Percentiles rank a stretch among this genome's conserved stretches.
These are phyloP conservation scores for Alectura lathami DNA, from an alignment of 2,113 vertebrate species.

Conservation along the genomic window DNA sequence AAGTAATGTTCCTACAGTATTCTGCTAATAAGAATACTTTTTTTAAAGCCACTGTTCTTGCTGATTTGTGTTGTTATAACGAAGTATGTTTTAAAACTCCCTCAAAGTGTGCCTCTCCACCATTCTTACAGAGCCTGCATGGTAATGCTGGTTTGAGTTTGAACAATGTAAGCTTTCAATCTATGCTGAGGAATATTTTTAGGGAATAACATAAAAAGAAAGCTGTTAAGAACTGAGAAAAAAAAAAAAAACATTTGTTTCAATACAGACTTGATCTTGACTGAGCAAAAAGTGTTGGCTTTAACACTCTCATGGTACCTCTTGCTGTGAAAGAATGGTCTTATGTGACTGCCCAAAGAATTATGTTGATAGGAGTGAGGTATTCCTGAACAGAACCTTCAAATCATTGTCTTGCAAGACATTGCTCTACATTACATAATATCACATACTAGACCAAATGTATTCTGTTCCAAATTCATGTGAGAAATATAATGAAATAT, in stretches of 20 bases:
- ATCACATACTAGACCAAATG: not conserved
- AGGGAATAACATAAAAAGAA: not conserved
- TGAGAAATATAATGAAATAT: not conserved
- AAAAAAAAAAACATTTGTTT: not conserved
- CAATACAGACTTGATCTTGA: not conserved
- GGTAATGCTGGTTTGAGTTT: not conserved
- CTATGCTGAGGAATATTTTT: not conserved
- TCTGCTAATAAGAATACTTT: not conserved
- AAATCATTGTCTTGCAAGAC: not conserved
- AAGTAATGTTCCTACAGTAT: not conserved
- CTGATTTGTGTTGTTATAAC: not conserved
- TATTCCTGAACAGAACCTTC: not conserved
- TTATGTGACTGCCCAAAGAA: not conserved
- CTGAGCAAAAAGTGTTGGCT: not conserved
- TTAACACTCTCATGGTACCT: not conserved
- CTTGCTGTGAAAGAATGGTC: not conserved
- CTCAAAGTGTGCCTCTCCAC: not conserved
- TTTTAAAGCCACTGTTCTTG: not conserved
- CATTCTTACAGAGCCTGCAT: accelerated
- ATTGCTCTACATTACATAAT: not conserved
- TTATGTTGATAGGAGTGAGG: not conserved
- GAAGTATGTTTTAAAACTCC: not conserved
- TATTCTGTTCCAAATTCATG: not conserved
- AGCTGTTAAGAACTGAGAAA: not conserved
- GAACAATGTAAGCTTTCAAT: not conserved